phyloP scores from a whole-genome alignment of 2,888 invertebrate genomes.

The Leptopilina myrica region DNA sequence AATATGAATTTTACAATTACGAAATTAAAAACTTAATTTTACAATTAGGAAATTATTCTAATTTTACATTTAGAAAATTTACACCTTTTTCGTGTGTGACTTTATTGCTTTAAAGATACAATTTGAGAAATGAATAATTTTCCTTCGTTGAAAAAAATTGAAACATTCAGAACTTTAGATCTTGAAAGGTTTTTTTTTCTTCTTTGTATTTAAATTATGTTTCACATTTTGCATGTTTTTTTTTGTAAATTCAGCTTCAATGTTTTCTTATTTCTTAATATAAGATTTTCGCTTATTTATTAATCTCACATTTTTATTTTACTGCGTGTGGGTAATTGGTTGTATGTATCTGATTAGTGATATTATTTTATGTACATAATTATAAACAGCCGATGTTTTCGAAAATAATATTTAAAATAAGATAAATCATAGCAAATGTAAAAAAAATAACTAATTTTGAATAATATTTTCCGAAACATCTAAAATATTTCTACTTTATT shows the following conservation, averaged over 20 bases:
- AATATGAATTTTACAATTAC: no score
- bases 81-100: no score
- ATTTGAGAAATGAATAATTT: no score
- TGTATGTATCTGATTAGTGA: not conserved
- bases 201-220: slow-evolving; percentile 17
- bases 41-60: no score
- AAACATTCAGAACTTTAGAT: no score
- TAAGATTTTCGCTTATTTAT: not conserved
- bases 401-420: not conserved
- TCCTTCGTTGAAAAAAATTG: no score
- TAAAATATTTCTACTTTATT: slow-evolving; percentile 44
- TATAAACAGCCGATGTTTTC: not conserved
- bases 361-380: not conserved
- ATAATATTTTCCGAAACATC: not conserved
- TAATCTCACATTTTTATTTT: not conserved
- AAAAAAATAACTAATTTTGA: not conserved
- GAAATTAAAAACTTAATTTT: no score
- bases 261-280: slow-evolving; percentile 31
- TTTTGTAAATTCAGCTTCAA: not conserved
- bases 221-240: slow-evolving; percentile 29
- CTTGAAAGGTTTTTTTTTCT: not conserved
- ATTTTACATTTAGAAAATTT: no score
- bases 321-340: not conserved
- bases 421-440: not conserved
- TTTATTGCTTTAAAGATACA: no score